A percentile compares a stretch with the other conserved stretches of the same genome.
Conservation (phyloP, 1,140 invertebrate species). For the Leucophenga varia region DNA sequence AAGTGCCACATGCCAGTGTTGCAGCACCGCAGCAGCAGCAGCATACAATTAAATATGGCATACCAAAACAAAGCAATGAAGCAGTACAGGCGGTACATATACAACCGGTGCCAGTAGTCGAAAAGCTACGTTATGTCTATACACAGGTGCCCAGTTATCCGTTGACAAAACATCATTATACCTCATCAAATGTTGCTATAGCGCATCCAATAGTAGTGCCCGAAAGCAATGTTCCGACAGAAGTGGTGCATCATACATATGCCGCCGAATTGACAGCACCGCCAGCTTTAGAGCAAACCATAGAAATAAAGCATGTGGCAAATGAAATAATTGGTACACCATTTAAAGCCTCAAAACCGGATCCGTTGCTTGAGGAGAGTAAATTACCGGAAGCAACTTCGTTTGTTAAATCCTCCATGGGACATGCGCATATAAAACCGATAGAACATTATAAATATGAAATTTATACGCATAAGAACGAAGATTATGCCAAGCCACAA, state of each 20-base stretch:
- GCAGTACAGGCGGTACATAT: slow-evolving; percentile 44
- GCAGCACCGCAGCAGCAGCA: slow-evolving; percentile 1
- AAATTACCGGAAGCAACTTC: slow-evolving; percentile 17
- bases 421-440: slow-evolving; percentile 8
- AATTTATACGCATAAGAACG: slow-evolving; percentile 7
- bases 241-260: slow-evolving; percentile 39
- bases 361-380: slow-evolving; percentile 23
- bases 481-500: neutral
- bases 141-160: slow-evolving; percentile 19
- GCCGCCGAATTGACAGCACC: slow-evolving; percentile 18
- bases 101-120: slow-evolving; percentile 46
- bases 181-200: slow-evolving; percentile 15
- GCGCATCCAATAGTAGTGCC: slow-evolving; percentile 41
- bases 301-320: neutral
- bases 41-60: neutral
- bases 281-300: neutral
- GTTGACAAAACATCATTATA: slow-evolving; percentile 4
- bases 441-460: slow-evolving; percentile 33
- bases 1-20: no score
- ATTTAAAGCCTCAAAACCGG: slow-evolving; percentile 39
- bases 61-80: slow-evolving; percentile 2
- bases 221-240: slow-evolving; percentile 14
- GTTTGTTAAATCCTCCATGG: neutral
- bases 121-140: slow-evolving; percentile 47
- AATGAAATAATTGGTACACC: slow-evolving; percentile 13